Evolutionary conservation across 2,113 vertebrate species (phyloP), one percentile per base, ranked within the genome.

Genomic region (Euleptes europaea): DNA sequence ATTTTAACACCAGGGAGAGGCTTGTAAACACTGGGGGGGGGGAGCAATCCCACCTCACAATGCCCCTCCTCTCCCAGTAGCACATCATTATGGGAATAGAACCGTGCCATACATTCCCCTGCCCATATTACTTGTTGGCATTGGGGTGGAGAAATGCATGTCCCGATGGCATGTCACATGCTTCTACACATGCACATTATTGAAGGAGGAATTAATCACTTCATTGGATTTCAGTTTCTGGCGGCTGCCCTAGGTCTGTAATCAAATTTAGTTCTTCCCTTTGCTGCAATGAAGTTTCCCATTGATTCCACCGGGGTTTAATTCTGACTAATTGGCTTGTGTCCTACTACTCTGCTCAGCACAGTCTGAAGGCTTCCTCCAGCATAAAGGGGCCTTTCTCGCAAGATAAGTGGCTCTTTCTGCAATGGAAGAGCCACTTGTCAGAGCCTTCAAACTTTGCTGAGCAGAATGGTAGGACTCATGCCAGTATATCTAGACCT

Each of bases 1-100:
- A 51, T 28, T 67, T 51, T 78, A 12, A 67, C 82, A 91, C 19
- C 74, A 33, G 86, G 54, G 79, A 28, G 51, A 81, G 28, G 5
- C 4, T 2, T 49, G 72, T 47, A 80, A 47, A 83, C 44, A 26
- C 1, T 26, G n/a, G 44, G 44, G 44, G 8, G 8, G 57, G 47
- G 7, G 5, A 82, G 13, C 47, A 75, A 35, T 35, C 26, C 54
- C 13, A 23, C 44, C 40, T 47, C 40, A 74, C 11, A 9, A 40
- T 40, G 11, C 15, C 19, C 28, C 33, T 5, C 21, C 4, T 35
- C 1, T 31, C 33, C 31, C 11, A 31, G 49, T 38, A 51, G 33
- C 42, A 35, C 38, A 5, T 14, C 49, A 7, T 51, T 69, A 51
- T 26, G 65, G 65, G 26, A 17, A 49, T 80, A 23, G 35, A 44